phyloP scores from a whole-genome alignment of 2,113 vertebrate genomes.

The Eudyptes chrysolophus region DNA sequence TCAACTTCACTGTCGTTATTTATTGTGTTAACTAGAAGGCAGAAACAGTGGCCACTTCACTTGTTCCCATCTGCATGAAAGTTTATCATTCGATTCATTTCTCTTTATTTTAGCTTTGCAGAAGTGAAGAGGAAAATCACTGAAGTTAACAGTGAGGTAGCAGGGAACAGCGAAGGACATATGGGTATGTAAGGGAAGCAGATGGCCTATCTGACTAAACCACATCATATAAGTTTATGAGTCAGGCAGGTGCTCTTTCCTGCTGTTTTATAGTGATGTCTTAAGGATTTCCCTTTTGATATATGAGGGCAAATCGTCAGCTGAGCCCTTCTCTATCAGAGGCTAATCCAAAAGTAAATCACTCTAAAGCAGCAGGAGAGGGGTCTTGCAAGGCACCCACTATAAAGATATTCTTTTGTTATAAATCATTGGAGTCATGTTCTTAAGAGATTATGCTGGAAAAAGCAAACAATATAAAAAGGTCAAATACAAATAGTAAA shows the following conservation, averaged over 20 bases:
- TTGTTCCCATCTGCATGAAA: background rate
- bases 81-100: slow-evolving; percentile 38
- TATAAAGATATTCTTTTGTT: slow-evolving; percentile 48
- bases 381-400: slow-evolving; percentile 43
- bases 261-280: slow-evolving; percentile 75
- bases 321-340: slow-evolving; percentile 58
- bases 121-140: slow-evolving; percentile 22
- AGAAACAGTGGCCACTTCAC: background rate
- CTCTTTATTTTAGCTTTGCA: background rate
- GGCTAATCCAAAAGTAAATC: slow-evolving; percentile 74
- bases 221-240: slow-evolving; percentile 68
- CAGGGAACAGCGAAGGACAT: slow-evolving; percentile 9
- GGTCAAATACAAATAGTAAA: slow-evolving; percentile 73
- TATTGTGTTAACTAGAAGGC: background rate
- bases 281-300: slow-evolving; percentile 78
- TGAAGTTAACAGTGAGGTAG: background rate
- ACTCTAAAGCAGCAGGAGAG: slow-evolving; percentile 66
- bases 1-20: background rate
- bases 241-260: slow-evolving; percentile 73
- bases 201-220: slow-evolving; percentile 67
- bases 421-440: slow-evolving; percentile 68
- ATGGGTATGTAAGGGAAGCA: slow-evolving; percentile 69
- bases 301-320: slow-evolving; percentile 64
- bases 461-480: slow-evolving; percentile 67
- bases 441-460: slow-evolving; percentile 64